phyloP scores from a whole-genome alignment of 2,113 vertebrate genomes.

The Dromiciops gliroides region DNA sequence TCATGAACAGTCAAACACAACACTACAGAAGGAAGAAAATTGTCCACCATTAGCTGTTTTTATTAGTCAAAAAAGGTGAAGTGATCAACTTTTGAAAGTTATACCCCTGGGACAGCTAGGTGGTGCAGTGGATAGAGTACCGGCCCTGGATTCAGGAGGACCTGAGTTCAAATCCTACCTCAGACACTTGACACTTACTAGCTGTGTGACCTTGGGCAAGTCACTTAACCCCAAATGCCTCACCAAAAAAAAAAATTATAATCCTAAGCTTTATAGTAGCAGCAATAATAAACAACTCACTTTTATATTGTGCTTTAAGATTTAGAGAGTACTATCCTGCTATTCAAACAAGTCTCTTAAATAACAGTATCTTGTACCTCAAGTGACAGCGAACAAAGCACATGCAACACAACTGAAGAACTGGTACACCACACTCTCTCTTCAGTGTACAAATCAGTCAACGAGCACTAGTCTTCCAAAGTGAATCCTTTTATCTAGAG shows the following conservation, averaged over 20 bases:
- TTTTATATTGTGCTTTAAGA: neutral
- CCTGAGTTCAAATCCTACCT: too few species aligned
- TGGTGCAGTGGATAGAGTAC: too few species aligned
- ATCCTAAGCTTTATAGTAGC: neutral
- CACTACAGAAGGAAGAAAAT: neutral
- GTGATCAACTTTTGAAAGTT: neutral
- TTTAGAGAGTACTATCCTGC: neutral
- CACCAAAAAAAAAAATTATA: too few species aligned
- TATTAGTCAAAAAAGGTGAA: neutral
- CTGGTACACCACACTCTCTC: neutral
- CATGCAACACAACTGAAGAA: neutral
- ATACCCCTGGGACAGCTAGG: too few species aligned
- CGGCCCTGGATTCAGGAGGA: too few species aligned
- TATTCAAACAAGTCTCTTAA: neutral
- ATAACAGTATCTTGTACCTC: neutral
- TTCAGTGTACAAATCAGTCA: neutral
- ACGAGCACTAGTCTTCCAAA: neutral
- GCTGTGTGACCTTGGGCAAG: too few species aligned
- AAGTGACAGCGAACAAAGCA: neutral
- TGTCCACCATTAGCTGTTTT: neutral
- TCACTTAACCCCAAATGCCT: too few species aligned
- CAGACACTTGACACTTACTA: too few species aligned
- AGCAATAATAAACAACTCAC: neutral
- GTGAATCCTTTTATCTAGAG: neutral
- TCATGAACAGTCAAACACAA: neutral